Evolutionary conservation across 1,140 invertebrate species (phyloP).

Genomic region (Ganaspis sp.): DNA sequence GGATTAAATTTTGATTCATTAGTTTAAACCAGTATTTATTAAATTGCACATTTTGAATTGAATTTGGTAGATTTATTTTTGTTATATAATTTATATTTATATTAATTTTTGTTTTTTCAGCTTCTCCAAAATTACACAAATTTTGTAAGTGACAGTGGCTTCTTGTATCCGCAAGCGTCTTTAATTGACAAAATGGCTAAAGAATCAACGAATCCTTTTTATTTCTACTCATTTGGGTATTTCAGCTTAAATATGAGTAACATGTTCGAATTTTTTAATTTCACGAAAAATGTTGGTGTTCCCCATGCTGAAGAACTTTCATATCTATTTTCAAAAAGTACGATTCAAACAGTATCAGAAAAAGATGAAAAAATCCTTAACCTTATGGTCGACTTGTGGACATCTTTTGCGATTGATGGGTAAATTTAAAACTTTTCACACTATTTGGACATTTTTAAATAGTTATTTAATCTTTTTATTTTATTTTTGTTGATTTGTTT

Average conservation of each 20-base stretch:
- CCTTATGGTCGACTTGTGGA: not conserved
- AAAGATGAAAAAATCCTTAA: not conserved
- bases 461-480: not conserved
- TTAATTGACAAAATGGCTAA: not conserved
- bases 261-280: not conserved
- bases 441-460: too few relatives aligned
- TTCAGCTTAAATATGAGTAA: not conserved
- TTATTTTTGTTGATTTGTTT: too few relatives aligned
- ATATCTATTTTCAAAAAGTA: not conserved
- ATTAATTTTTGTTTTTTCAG: too few relatives aligned
- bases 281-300: not conserved
- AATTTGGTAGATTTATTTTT: too few relatives aligned
- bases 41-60: too few relatives aligned
- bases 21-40: too few relatives aligned
- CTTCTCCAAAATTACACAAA: not conserved
- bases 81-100: too few relatives aligned
- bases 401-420: not conserved
- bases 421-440: too few relatives aligned
- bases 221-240: not conserved
- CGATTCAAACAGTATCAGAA: not conserved
- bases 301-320: not conserved
- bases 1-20: too few relatives aligned
- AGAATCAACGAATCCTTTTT: too few relatives aligned
- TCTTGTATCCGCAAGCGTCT: not conserved
- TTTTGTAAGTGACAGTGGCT: not conserved